Evolutionary conservation across 2,797 vertebrate genomes (phyloP).

Genomic region (Takifugu ocellatus): DNA sequence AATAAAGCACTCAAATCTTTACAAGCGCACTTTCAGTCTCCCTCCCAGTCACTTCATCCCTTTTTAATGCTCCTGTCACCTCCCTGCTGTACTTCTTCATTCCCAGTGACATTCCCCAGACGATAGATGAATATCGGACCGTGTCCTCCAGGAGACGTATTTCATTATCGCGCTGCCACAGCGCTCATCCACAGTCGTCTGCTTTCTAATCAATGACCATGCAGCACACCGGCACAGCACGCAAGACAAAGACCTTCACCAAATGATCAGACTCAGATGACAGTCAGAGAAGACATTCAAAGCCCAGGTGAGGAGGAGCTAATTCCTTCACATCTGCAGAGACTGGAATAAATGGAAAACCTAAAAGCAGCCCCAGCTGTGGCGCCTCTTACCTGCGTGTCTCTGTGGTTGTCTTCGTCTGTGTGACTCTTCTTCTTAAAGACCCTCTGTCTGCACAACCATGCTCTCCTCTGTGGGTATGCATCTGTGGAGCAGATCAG

Average conservation of each 20-base stretch:
- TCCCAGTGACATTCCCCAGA: conserved; percentile 55
- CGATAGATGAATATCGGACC: conserved; percentile 58
- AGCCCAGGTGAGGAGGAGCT: conserved; percentile 14
- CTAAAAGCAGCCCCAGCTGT: conserved; percentile 37
- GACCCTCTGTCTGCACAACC: conserved; percentile 61
- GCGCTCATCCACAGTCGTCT: conserved; percentile 55
- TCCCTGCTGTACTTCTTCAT: conserved; percentile 31
- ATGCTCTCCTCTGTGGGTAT: conserved; percentile 73
- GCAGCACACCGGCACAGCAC: conserved; percentile 47
- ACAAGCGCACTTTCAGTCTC: conserved; percentile 35
- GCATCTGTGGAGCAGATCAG: conserved; percentile 60
- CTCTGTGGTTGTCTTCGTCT: conserved; percentile 54
- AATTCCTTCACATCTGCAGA: conserved; percentile 19
- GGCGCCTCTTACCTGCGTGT: conserved; percentile 57
- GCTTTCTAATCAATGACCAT: conserved; percentile 62
- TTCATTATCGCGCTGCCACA: conserved; percentile 66
- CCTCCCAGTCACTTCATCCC: conserved; percentile 1
- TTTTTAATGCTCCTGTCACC: conserved; percentile 2
- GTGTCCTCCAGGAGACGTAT: conserved; percentile 67
- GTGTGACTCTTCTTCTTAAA: conserved; percentile 53
- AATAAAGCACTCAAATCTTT: conserved; percentile 30
- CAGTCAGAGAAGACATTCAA: conserved; percentile 23
- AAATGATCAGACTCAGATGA: conserved; percentile 35
- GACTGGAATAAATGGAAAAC: conserved; percentile 20
- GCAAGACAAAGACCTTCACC: conserved; percentile 20